Evolutionary conservation across 2,113 vertebrate genomes (phyloP), one percentile per base, ranked within the genome.

Genomic region (Opisthocomus hoazin): DNA sequence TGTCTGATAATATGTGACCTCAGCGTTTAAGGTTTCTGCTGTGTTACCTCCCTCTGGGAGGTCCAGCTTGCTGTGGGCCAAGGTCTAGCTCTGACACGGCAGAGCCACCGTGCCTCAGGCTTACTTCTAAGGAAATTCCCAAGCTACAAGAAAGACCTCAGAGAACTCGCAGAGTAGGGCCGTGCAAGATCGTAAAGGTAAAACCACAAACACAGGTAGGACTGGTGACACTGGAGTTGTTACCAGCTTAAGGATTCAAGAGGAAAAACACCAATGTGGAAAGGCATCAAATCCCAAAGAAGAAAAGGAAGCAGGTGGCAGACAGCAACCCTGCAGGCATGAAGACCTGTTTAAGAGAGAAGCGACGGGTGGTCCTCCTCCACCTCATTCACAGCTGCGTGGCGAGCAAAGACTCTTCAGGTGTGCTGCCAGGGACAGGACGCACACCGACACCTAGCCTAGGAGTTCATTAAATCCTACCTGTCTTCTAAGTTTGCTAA

Each of bases 361-460:
- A 85, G 81, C 36, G 23, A 41, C 54, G 8, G 19, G 12, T n/a
- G 13, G 27, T 27, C 20, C 36, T 82, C 21, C 51, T 56, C 65
- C 46, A 76, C 10, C 24, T 61, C 45, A 56, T 19, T 60, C 57
- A 48, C 50, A 86, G 54, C 24, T 73, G 21, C 61, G 53, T 37
- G 53, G 30, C 46, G 63, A 64, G 66, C 65, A 75, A 66, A 66
- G 36, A 12, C 34, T 41, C 50, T 18, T 21, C 15, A 36, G 30
- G n/a, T 11, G 6, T 75, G 26, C 53, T 56, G 21, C 1, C 7
- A 4, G 15, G 39, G 78, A 68, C 12, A 22, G 61, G 51, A 71
- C 2, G 1, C 24, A 46, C 11, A 32, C 0, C 0, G 3, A 29
- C 11, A 14, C n/a, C 24, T 6, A 37, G 36, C 18, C 45, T 45